These are phyloP conservation scores for Aphidoletes aphidimyza DNA, from an alignment of 2,888 invertebrate species.

Conservation along the genomic window DNA sequence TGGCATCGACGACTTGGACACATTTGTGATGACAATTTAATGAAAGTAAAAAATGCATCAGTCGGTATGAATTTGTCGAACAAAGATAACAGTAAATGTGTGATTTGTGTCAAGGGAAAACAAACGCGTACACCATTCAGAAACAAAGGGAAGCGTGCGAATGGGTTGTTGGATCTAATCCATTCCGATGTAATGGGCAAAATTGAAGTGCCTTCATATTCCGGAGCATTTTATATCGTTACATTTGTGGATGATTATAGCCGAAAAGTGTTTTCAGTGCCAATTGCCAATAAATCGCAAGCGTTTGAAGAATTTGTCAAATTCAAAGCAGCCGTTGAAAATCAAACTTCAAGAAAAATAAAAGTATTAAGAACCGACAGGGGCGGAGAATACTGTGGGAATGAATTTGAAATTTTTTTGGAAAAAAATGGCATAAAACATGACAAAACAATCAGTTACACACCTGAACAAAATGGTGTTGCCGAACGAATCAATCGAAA, in stretches of 20 bases:
- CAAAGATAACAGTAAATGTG: not conserved
- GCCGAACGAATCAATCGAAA: constrained; percentile 55
- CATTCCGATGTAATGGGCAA: not conserved
- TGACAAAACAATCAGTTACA: not conserved
- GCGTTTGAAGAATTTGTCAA: not conserved
- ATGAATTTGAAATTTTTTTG: not conserved
- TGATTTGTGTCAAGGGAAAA: not conserved
- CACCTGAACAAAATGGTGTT: constrained; percentile 54
- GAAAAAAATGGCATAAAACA: not conserved
- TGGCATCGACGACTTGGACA: not conserved
- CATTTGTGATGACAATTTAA: not conserved
- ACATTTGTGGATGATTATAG: no score
- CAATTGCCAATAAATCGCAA: not conserved
- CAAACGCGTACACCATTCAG: not conserved
- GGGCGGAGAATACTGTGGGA: not conserved
- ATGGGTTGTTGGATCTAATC: not conserved
- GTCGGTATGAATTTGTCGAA: not conserved
- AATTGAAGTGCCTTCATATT: not conserved
- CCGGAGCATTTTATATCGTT: no score
- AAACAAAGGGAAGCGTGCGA: not conserved
- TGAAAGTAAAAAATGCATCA: not conserved
- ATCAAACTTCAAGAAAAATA: not conserved
- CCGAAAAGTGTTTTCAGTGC: not conserved
- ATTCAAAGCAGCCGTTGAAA: not conserved
- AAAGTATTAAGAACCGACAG: not conserved